Evolutionary conservation across 1,140 invertebrate genomes (phyloP).

Genomic region (Augochlora pura): DNA sequence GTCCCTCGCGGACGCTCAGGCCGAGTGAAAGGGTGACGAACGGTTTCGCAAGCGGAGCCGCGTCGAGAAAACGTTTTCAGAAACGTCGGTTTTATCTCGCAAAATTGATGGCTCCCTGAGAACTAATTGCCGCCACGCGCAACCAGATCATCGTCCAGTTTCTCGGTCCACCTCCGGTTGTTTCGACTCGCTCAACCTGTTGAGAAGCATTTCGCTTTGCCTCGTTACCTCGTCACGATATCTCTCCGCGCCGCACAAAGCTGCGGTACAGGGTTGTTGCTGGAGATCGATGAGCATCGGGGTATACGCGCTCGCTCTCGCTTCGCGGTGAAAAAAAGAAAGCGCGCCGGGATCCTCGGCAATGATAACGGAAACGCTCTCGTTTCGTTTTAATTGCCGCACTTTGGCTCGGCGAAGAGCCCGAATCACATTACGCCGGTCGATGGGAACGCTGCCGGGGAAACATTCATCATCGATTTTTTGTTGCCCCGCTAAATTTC

Average conservation of each 20-base stretch:
- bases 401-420: too few relatives aligned
- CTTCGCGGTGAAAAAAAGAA: too few relatives aligned
- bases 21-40: constrained; percentile 43
- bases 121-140: constrained; percentile 36
- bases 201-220: constrained; percentile 15
- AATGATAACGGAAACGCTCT: too few relatives aligned
- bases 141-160: constrained; percentile 10
- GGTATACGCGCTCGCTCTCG: too few relatives aligned
- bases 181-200: constrained; percentile 28
- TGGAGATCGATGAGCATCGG: constrained; percentile 29
- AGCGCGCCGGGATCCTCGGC: too few relatives aligned
- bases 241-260: constrained; percentile 4
- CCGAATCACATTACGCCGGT: too few relatives aligned
- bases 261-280: not conserved
- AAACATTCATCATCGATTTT: too few relatives aligned
- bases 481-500: too few relatives aligned
- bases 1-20: not conserved
- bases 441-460: too few relatives aligned
- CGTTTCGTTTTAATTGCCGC: too few relatives aligned
- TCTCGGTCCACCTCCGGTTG: not conserved
- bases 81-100: not conserved
- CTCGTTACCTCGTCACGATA: not conserved
- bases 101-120: not conserved
- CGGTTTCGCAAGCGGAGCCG: constrained; percentile 9
- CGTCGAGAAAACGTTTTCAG: not conserved